A percentile compares a stretch with the other conserved stretches of the same genome.
Conservation (phyloP, 2,113 vertebrate species). For the Grantiella picta region DNA sequence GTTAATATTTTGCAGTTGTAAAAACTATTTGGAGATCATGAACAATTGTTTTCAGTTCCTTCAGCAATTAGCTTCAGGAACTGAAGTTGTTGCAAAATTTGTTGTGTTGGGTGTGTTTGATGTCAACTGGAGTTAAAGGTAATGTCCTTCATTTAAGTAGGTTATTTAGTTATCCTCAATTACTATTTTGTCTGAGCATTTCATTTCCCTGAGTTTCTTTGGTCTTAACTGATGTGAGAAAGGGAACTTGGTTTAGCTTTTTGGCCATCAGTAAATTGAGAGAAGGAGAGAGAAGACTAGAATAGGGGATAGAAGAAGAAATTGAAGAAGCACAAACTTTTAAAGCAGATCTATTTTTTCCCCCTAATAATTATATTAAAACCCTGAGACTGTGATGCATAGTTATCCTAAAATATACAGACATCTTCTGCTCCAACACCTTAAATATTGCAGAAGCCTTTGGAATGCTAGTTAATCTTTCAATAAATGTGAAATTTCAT, state of each 20-base stretch:
- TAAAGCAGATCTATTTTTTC: slow-evolving; percentile 49
- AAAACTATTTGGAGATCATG: not conserved
- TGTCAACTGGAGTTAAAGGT: slow-evolving; percentile 52
- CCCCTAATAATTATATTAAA: slow-evolving; percentile 8
- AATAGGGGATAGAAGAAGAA: slow-evolving; percentile 26
- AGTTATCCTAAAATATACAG: slow-evolving; percentile 14
- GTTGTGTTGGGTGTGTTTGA: not conserved
- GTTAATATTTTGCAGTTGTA: slow-evolving; percentile 6
- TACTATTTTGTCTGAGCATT: slow-evolving; percentile 35
- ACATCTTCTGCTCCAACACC: slow-evolving; percentile 42
- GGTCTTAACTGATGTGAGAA: slow-evolving; percentile 67
- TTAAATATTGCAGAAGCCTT: slow-evolving; percentile 54
- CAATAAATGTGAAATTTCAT: slow-evolving; percentile 63
- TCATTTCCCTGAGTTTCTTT: slow-evolving; percentile 73
- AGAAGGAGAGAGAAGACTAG: not conserved
- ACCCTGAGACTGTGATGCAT: slow-evolving; percentile 29
- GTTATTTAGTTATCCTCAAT: slow-evolving; percentile 38
- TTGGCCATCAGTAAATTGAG: not conserved
- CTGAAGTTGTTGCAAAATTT: slow-evolving; percentile 11
- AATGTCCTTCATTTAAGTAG: slow-evolving; percentile 46
- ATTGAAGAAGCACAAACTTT: slow-evolving; percentile 71
- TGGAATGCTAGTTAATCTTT: slow-evolving; percentile 66
- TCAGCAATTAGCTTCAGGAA: not conserved
- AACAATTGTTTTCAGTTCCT: slow-evolving; percentile 11
- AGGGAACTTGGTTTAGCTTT: slow-evolving; percentile 48